Evolutionary conservation across 2,797 vertebrate species (phyloP).

Genomic region (Acanthurus lineatus): DNA sequence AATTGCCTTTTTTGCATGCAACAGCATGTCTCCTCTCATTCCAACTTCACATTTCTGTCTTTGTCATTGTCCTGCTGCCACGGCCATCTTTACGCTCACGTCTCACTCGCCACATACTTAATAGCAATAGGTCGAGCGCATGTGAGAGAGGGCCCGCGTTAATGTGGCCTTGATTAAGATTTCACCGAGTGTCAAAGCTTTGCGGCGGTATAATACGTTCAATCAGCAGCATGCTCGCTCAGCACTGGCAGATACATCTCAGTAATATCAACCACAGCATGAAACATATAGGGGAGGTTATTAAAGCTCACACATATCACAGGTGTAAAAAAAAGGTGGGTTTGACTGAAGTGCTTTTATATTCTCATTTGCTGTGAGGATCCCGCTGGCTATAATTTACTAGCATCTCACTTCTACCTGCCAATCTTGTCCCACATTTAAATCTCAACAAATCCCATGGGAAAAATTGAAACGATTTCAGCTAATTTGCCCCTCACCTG

Average conservation of each 20-base stretch:
- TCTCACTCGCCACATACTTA: conserved; percentile 34
- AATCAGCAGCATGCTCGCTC: conserved; percentile 33
- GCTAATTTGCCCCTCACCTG: conserved; percentile 77
- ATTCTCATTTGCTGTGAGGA: conserved; percentile 53
- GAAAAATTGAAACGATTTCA: conserved; percentile 77
- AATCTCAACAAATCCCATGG: conserved; percentile 67
- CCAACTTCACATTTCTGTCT: neutral
- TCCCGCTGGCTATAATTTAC: conserved; percentile 72
- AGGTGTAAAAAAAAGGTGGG: conserved; percentile 38
- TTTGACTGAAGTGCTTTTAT: conserved; percentile 68
- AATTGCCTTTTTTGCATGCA: too few species aligned
- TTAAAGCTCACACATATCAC: conserved; percentile 42
- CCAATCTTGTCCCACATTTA: conserved; percentile 75
- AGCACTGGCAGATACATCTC: conserved; percentile 14
- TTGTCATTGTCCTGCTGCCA: neutral
- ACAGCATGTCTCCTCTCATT: neutral
- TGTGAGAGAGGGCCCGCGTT: conserved; percentile 25
- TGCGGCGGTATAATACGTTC: conserved; percentile 18
- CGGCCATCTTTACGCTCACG: neutral
- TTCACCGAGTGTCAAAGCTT: conserved; percentile 38
- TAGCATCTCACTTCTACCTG: conserved; percentile 61
- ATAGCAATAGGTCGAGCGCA: conserved; percentile 20
- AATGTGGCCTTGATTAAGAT: conserved; percentile 51
- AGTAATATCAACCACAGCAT: conserved; percentile 26
- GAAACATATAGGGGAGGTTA: conserved; percentile 37